phyloP scores from a whole-genome alignment of 1,140 invertebrate species.

The Kradibia gibbosae region DNA sequence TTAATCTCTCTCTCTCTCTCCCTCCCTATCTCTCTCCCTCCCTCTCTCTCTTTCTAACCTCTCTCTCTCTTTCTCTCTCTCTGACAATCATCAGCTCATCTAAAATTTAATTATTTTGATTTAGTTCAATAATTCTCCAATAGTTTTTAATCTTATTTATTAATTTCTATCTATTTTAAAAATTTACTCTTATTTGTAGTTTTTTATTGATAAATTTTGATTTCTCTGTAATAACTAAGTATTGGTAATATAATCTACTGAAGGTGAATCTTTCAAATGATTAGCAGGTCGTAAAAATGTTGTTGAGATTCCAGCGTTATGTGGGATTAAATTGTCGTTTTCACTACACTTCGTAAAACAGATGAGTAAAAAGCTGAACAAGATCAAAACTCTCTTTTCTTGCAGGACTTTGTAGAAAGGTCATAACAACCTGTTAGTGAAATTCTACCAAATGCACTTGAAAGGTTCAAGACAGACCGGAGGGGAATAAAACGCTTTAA shows the following conservation, averaged over 20 bases:
- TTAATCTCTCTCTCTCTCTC: neutral
- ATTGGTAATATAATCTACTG: neutral
- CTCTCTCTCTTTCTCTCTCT: neutral
- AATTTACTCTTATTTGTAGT: neutral
- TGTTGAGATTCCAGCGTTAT: neutral
- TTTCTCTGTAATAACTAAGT: neutral
- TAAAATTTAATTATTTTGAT: too few relatives aligned
- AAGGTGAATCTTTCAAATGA: conserved; percentile 4
- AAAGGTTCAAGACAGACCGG: neutral
- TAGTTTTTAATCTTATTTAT: neutral
- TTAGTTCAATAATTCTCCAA: too few relatives aligned
- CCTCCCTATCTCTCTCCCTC: neutral
- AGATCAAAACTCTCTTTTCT: neutral
- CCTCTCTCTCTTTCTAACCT: neutral
- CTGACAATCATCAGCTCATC: too few relatives aligned
- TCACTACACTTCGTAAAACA: neutral
- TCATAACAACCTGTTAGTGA: conserved; percentile 3
- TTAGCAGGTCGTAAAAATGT: neutral
- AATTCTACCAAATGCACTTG: neutral
- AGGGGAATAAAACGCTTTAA: neutral
- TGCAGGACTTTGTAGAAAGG: neutral
- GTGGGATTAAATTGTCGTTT: conserved; percentile 42
- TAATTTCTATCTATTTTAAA: neutral
- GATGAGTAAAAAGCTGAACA: neutral
- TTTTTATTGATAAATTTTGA: neutral